A percentile compares a stretch with the other conserved stretches of the same genome.
Evolutionary conservation across 2,113 vertebrate genomes (phyloP).

Genomic region (Origma solitaria): DNA sequence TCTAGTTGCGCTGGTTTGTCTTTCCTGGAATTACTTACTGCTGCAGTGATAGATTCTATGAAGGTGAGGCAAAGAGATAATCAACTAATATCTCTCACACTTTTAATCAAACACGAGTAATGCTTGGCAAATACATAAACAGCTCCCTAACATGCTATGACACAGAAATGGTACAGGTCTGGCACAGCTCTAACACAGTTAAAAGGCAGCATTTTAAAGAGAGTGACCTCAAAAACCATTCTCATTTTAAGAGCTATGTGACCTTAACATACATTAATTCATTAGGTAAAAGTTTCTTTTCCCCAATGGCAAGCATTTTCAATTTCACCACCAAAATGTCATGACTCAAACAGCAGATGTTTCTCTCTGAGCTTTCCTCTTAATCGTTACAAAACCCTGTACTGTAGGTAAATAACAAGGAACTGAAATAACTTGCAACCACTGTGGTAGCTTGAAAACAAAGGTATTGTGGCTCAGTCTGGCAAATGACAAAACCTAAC

Average conservation of each 20-base stretch:
- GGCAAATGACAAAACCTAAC: background rate
- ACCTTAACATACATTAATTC: constrained; percentile 19
- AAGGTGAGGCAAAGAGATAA: background rate
- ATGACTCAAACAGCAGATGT: constrained; percentile 22
- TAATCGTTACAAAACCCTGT: background rate
- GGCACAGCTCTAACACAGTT: background rate
- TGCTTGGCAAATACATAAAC: background rate
- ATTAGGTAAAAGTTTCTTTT: constrained; percentile 33
- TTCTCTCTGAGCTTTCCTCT: constrained; percentile 1
- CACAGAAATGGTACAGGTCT: background rate
- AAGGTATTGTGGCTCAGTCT: background rate
- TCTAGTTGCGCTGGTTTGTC: background rate
- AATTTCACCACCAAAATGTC: constrained; percentile 31
- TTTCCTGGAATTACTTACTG: background rate
- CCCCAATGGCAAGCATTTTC: background rate
- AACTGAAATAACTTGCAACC: background rate
- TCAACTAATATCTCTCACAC: background rate
- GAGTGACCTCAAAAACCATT: background rate
- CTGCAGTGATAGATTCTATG: background rate
- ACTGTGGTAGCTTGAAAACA: background rate
- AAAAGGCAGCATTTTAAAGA: background rate
- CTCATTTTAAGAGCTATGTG: background rate
- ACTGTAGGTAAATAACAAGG: constrained; percentile 3
- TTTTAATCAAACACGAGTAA: background rate
- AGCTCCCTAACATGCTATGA: background rate